Evolutionary conservation across 2,888 invertebrate species (phyloP).

Genomic region (Invenusta paracnida): DNA sequence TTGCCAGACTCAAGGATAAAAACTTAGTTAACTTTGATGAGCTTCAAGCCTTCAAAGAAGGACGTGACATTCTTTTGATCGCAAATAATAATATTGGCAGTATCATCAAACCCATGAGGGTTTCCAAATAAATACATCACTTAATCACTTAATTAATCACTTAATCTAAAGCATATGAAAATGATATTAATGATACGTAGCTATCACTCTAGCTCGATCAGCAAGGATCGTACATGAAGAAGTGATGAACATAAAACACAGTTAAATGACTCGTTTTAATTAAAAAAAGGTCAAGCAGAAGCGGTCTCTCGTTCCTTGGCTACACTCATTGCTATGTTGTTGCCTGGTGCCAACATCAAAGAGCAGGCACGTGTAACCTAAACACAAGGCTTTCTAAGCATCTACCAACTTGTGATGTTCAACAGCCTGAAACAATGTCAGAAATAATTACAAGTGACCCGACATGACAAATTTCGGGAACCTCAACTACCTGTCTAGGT

Average conservation of each 20-base stretch:
- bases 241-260: neutral
- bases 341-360: constrained; percentile 15
- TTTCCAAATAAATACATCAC: no score
- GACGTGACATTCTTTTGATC: constrained; percentile 46
- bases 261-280: neutral
- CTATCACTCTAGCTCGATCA: neutral
- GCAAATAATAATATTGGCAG: constrained; percentile 47
- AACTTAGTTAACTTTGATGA: constrained; percentile 41
- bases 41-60: constrained; percentile 46
- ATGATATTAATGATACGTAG: neutral
- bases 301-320: constrained; percentile 19
- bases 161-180: neutral
- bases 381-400: constrained; percentile 35
- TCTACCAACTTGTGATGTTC: constrained; percentile 44
- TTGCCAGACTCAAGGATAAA: constrained; percentile 43
- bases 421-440: constrained; percentile 36
- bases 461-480: constrained; percentile 38
- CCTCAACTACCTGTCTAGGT: constrained; percentile 45
- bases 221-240: neutral
- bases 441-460: neutral
- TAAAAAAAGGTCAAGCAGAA: neutral
- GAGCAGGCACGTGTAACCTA: constrained; percentile 14
- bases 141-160: no score
- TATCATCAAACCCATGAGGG: no score
- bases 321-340: constrained; percentile 23